phyloP scores from a whole-genome alignment of 2,797 vertebrate species.

The Enteromius paludinosus region DNA sequence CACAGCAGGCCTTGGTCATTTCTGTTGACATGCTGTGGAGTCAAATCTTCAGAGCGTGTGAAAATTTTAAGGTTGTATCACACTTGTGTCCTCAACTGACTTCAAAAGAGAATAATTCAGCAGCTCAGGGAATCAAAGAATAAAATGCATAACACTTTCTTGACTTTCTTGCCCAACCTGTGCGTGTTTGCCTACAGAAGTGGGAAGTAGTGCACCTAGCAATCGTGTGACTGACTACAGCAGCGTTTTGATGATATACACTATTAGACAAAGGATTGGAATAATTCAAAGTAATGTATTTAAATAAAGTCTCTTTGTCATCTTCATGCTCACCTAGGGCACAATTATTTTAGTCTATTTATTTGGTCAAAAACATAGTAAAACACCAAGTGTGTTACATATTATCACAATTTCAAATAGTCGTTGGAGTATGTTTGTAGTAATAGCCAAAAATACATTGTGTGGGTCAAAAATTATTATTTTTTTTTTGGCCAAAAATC shows the following conservation, averaged over 20 bases:
- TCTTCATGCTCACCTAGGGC: too few species aligned
- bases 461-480: too few species aligned
- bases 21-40: constrained; percentile 30
- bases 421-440: too few species aligned
- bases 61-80: constrained; percentile 42
- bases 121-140: constrained; percentile 5
- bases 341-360: neutral
- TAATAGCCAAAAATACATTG: too few species aligned
- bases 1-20: constrained; percentile 29
- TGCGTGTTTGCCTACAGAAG: neutral
- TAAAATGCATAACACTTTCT: neutral
- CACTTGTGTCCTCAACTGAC: constrained; percentile 40
- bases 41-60: constrained; percentile 37
- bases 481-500: too few species aligned
- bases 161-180: neutral
- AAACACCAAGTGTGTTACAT: neutral
- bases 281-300: neutral
- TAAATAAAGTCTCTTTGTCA: neutral
- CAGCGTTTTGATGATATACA: neutral
- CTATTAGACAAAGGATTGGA: neutral
- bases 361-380: neutral
- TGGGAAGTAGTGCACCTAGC: too few species aligned
- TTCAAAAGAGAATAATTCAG: constrained; percentile 21
- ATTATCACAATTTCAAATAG: neutral
- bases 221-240: neutral